phyloP scores from a whole-genome alignment of 2,797 vertebrate species.

The Premnoplex brunnescens region DNA sequence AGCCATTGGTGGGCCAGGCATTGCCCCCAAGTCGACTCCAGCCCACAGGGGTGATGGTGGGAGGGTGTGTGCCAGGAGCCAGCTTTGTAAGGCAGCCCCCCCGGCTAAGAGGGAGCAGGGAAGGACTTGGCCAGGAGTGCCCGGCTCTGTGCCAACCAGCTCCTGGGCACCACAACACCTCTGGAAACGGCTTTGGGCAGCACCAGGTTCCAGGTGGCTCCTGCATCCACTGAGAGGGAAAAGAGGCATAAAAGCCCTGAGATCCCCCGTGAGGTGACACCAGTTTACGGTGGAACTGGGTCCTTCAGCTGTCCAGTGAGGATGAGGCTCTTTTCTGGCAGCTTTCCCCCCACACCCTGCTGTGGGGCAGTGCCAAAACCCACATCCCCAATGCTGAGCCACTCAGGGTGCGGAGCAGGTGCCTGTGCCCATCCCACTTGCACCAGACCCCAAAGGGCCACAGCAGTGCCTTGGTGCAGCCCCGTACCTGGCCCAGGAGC shows the following conservation, averaged over 20 bases:
- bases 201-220: fast-evolving
- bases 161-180: background rate
- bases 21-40: fast-evolving
- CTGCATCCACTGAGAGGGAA: fast-evolving
- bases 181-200: background rate
- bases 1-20: fast-evolving
- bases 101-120: background rate
- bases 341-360: background rate
- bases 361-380: background rate
- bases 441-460: background rate
- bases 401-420: fast-evolving
- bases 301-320: fast-evolving
- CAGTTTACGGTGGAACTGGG: fast-evolving
- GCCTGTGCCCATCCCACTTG: fast-evolving
- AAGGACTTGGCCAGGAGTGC: background rate
- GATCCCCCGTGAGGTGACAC: background rate
- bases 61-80: background rate
- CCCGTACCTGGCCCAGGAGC: background rate
- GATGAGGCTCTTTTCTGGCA: background rate
- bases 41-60: fast-evolving
- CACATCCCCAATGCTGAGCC: background rate
- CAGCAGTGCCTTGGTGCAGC: fast-evolving
- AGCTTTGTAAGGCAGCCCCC: background rate
- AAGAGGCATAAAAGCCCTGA: background rate
- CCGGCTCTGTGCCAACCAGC: fast-evolving